A percentile compares a stretch with the other conserved stretches of the same genome.
These are phyloP conservation scores for honey bee (Apis mellifera) DNA, from an alignment of 1,140 invertebrate genomes.

Conservation along the genomic window Amel_HAv3.1 CM009945.2:2501501-2502000, in stretches of 20 bases:
- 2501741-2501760: neutral
- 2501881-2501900: neutral
- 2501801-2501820: too few relatives aligned
- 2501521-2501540: too few relatives aligned
- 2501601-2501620: neutral
- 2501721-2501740: slow-evolving; percentile 31
- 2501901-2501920: neutral
- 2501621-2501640: neutral
- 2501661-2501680: neutral
- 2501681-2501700: slow-evolving; percentile 37
- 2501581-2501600: neutral
- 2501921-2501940: neutral
- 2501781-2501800: slow-evolving; percentile 21
- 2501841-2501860: neutral
- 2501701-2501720: slow-evolving; percentile 41
- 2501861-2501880: neutral
- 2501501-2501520: too few relatives aligned
- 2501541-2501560: too few relatives aligned
- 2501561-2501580: neutral
- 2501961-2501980: slow-evolving; percentile 23
- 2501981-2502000: slow-evolving; percentile 32
- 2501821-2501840: neutral
- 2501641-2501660: neutral
- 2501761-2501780: neutral
- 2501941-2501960: neutral